Evolutionary conservation across 1,140 invertebrate species (phyloP), one percentile per base, ranked within the genome.

Genomic region (Meteorus sp.): DNA sequence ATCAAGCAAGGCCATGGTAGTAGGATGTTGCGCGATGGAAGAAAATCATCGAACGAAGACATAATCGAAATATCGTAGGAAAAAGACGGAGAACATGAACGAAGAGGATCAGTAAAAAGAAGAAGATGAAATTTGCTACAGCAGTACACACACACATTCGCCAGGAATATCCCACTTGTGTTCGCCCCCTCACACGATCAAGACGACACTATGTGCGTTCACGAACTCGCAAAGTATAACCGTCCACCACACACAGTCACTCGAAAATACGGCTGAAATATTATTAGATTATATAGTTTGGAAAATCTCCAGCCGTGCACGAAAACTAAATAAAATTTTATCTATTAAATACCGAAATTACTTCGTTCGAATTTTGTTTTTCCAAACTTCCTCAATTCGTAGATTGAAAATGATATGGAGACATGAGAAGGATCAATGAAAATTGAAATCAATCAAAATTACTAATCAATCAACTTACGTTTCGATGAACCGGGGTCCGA

Each of bases 401-500:
- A n/a, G n/a, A n/a, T n/a, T n/a, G n/a, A n/a, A n/a, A 39, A 11
- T 5, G 8, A 39, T 5, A 39, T 3, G 35, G 15, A 11, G 3
- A 8, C 13, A 39, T 3, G 3, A 8, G 13, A 39, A 8, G 35
- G 15, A 39, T n/a, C 8, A 5, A 39, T 3, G 4, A 15, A 33
- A 56, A 41, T 29, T 51, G 9, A 25, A 25, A 35, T 8, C 11
- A 15, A 37, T 35, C 13, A 3, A 22, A 19, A 53, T 13, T 1
- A 2, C 35, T 22, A 35, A 45, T 6, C 7, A 37, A 45, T 22
- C 44, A 23, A 73, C 75, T 78, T 61, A 80, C 78, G 62, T 79
- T 79, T 64, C 75, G 68, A 68, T 76, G 75, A 20, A 64, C 64
- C 8, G 72, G 69, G 20, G 70, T 68, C 8, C 76, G 68, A 17